These are phyloP conservation scores for Venturia canescens DNA, from an alignment of 1,140 invertebrate species.

Conservation along the genomic window DNA sequence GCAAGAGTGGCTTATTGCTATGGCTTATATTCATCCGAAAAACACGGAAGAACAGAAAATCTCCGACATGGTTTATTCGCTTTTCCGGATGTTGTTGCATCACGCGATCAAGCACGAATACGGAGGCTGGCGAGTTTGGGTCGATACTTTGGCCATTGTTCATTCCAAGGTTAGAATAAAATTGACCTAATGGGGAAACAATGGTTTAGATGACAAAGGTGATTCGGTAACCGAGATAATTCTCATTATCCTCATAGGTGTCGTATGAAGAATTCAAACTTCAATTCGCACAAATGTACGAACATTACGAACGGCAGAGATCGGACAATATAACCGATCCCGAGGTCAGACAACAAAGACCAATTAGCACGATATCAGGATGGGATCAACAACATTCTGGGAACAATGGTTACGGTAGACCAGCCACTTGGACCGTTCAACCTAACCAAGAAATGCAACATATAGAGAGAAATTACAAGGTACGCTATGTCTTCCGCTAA, in stretches of 20 bases:
- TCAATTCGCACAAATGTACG: slow-evolving; percentile 97
- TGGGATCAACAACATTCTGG: slow-evolving; percentile 86
- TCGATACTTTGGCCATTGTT: slow-evolving; percentile 98
- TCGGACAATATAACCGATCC: slow-evolving; percentile 97
- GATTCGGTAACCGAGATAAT: too few species aligned
- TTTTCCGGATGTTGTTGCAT: slow-evolving; percentile 98
- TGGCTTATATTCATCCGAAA: slow-evolving; percentile 98
- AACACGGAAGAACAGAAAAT: slow-evolving; percentile 97
- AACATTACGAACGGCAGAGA: slow-evolving; percentile 95
- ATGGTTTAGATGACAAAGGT: too few species aligned
- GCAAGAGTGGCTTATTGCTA: slow-evolving; percentile 99
- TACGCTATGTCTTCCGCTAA: slow-evolving; percentile 54
- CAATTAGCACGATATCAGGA: slow-evolving; percentile 97
- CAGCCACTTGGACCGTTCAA: slow-evolving; percentile 72
- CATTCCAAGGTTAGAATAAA: slow-evolving; percentile 95
- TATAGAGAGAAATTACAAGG: slow-evolving; percentile 73
- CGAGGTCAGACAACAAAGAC: slow-evolving; percentile 91
- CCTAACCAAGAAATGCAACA: slow-evolving; percentile 71
- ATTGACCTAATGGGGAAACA: too few species aligned
- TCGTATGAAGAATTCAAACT: slow-evolving; percentile 98
- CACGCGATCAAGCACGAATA: slow-evolving; percentile 99
- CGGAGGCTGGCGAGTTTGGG: slow-evolving; percentile 99
- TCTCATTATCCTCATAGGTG: slow-evolving; percentile 78
- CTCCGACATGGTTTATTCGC: slow-evolving; percentile 98
- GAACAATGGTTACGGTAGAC: slow-evolving; percentile 73